Evolutionary conservation across 2,888 invertebrate genomes (phyloP), one percentile per base, ranked within the genome.

Genomic region (Strigamia maritima): DNA sequence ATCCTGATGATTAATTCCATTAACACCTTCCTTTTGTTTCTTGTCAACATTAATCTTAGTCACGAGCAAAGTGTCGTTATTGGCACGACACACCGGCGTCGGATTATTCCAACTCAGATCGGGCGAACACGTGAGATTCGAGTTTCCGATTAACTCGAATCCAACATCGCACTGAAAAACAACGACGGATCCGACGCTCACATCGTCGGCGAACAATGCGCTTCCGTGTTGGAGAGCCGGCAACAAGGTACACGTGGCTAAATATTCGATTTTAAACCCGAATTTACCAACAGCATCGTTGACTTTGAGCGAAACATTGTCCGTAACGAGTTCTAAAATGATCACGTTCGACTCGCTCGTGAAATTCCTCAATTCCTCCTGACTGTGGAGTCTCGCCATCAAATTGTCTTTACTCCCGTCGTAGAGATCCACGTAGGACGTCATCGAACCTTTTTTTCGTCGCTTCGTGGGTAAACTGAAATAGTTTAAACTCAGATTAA

Each of bases 231-330:
- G 19, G 19, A 70, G 78, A 31, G 74, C 1, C 19, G 40, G 19
- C 22, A 74, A 12, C 10, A n/a, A 6, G 26, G 3, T 12, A 38
- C 78, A 78, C 8, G 78, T 78, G 22, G 31, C 12, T 1, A 31
- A 14, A 24, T 78, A 78, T 40, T 78, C 78, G 22, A 78, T 31
- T 14, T 14, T 19, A 35, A 78, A 78, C 12, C 78, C 78, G 26
- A 35, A 78, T 19, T 22, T 14, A 7, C 38, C 78, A 0, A 24
- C 40, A 14, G 78, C 78, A 19, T 78, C 78, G 38, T 78, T 78
- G 10, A 19, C 22, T 78, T 78, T 78, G 8, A 24, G 16, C 3
- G 70, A 31, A 7, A 24, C 19, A 14, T 65, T 78, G 31, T n/a
- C 77, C 7, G 26, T 38, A 8, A 26, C 10, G 6, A 44, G 35